Percentiles rank a stretch among this genome's conserved stretches.
phyloP scores from a whole-genome alignment of 2,113 vertebrate genomes.

The Sula dactylatra region DNA sequence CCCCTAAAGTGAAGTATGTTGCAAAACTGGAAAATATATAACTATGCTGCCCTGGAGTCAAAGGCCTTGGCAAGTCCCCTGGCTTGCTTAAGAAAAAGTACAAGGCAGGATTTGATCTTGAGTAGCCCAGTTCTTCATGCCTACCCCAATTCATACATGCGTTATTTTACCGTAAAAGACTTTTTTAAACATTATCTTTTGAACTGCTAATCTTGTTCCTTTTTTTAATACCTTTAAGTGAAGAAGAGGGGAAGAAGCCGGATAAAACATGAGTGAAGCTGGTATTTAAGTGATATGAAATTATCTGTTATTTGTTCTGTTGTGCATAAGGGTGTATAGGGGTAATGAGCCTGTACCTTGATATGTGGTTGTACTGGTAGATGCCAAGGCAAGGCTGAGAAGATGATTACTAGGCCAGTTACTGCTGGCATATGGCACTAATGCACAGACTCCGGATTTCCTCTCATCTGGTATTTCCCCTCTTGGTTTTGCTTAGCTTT shows the following conservation, averaged over 20 bases:
- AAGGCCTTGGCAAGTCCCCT: neutral
- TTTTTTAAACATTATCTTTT: neutral
- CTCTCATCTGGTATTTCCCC: neutral
- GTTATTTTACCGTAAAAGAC: neutral
- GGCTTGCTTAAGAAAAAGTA: neutral
- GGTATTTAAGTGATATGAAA: neutral
- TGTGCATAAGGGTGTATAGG: neutral
- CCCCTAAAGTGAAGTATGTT: constrained; percentile 20
- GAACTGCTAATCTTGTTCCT: neutral
- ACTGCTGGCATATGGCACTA: neutral
- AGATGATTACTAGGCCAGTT: neutral
- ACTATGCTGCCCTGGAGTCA: neutral
- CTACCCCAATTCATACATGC: neutral
- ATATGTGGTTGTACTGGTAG: neutral
- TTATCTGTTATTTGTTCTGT: neutral
- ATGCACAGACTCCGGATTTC: neutral
- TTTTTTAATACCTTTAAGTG: neutral
- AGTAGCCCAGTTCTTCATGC: neutral
- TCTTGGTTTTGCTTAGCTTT: neutral
- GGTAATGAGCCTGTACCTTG: neutral
- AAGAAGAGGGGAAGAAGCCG: neutral
- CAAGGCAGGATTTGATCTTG: neutral
- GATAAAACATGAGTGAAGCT: neutral
- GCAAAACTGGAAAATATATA: constrained; percentile 42
- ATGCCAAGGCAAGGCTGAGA: neutral